Evolutionary conservation across 2,888 invertebrate genomes (phyloP).

Genomic region (Diarsia rubi): DNA sequence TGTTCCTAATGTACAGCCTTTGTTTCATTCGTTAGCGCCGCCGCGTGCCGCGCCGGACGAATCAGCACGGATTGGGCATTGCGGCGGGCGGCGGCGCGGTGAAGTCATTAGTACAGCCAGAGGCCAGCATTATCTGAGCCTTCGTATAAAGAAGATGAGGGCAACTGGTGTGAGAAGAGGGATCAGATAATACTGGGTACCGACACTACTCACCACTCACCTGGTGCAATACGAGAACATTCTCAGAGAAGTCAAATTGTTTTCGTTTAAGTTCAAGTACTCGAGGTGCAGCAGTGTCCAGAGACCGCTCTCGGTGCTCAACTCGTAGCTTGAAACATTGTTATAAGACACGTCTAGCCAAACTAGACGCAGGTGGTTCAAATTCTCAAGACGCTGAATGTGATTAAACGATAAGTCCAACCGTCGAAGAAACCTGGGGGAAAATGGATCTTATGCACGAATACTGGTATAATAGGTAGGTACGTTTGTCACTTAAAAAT

Average conservation of each 20-base stretch:
- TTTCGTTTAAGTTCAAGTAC: constrained; percentile 89
- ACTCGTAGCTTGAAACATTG: constrained; percentile 87
- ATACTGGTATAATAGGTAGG: not conserved
- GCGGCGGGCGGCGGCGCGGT: constrained; percentile 39
- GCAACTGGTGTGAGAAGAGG: no score
- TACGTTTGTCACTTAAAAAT: not conserved
- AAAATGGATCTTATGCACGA: not conserved
- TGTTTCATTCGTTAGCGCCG: constrained; percentile 63
- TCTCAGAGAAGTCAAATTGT: constrained; percentile 88
- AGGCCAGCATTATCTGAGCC: no score
- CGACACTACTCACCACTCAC: constrained; percentile 66
- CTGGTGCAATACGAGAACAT: constrained; percentile 88
- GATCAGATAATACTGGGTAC: not conserved
- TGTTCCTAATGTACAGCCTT: constrained; percentile 45
- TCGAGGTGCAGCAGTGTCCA: constrained; percentile 89
- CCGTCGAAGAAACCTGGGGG: constrained; percentile 89
- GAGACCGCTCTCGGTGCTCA: constrained; percentile 81
- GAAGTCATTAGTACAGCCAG: constrained; percentile 38
- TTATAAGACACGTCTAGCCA: constrained; percentile 91
- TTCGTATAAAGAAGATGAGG: no score
- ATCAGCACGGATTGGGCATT: constrained; percentile 62
- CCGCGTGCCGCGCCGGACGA: constrained; percentile 24
- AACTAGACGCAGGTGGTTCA: constrained; percentile 88
- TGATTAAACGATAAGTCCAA: constrained; percentile 92
- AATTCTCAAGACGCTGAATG: constrained; percentile 90